Evolutionary conservation across 37 sponge, comb jelly and placozoan genomes (phyloP), one percentile per base, ranked within the genome.

Genomic region (Hexactinellida sp.): DNA sequence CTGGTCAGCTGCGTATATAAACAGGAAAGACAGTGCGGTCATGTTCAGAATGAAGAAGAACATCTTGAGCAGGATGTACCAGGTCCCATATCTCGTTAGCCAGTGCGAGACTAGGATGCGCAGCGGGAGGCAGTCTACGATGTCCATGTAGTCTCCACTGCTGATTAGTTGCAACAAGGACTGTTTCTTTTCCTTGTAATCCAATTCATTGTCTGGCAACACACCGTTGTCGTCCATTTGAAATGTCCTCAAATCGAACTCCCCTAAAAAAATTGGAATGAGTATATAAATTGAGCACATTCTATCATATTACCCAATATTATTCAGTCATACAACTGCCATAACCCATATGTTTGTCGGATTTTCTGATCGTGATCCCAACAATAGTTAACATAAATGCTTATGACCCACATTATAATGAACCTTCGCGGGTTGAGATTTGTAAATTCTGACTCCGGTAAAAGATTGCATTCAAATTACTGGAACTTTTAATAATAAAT

Each of bases 171-270:
- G 28, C 30, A 63, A 23, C 13, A 63, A 63, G 32, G 76, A 63
- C 3, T 25, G 76, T n/a, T 63, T 63, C 30, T 63, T 63, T 23
- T 63, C 76, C 13, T 63, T 63, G 34, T 63, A 63, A 63, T 63
- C 76, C 28, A 63, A 25, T 63, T 10, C 76, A 63, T 63, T 63
- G 3, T 63, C 76, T 7, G 76, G 76, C 30, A 63, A 23, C 34
- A 63, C 76, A 3, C 76, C 76, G 30, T 63, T 63, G 13, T 63
- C 76, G 13, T 63, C 76, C 76, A 63, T 63, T n/a, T 63, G 76
- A 63, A 63, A 63, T 7, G 76, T 63, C 34, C 76, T 63, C 30
- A 63, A n/a, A 28, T 63, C 76, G 76, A 63, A 63, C 3, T 25
- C 30, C 76, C 76, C 76, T 63, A 63, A n/a, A n/a, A 63, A 41